A percentile compares a stretch with the other conserved stretches of the same genome.
Conservation (phyloP, 2,113 vertebrate species). For the Cryptotis parvus region DNA sequence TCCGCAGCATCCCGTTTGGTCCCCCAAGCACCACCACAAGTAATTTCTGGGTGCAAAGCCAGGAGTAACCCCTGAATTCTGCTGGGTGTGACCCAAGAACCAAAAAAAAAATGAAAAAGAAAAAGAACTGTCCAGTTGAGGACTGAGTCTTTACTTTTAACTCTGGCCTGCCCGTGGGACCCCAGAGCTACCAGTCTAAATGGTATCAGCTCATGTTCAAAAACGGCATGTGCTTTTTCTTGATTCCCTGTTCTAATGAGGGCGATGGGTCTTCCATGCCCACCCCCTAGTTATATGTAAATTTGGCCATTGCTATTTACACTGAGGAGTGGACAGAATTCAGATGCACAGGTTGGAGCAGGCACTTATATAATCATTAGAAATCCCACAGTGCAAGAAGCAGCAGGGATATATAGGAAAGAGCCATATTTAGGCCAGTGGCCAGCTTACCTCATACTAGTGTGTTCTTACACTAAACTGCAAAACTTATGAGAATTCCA, state of each 20-base stretch:
- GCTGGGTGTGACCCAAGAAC: no score
- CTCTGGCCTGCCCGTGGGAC: neutral
- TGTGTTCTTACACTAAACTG: neutral
- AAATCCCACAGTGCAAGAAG: neutral
- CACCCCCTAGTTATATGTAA: neutral
- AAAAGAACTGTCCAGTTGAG: no score
- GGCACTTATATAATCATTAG: neutral
- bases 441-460: neutral
- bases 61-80: no score
- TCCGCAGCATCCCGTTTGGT: no score
- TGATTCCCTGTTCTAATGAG: neutral
- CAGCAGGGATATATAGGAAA: neutral
- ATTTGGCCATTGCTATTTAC: neutral
- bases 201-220: neutral
- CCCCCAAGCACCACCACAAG: no score
- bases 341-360: neutral
- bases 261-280: neutral
- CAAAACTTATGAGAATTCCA: neutral
- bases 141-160: neutral
- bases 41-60: no score
- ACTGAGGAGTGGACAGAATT: neutral
- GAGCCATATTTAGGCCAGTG: neutral
- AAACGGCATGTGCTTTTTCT: neutral
- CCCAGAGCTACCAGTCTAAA: neutral
- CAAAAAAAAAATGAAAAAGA: no score